A percentile compares a stretch with the other conserved stretches of the same genome.
These are phyloP conservation scores for Oryzias celebensis DNA, from an alignment of 2,113 vertebrate genomes.

Conservation along the genomic window DNA sequence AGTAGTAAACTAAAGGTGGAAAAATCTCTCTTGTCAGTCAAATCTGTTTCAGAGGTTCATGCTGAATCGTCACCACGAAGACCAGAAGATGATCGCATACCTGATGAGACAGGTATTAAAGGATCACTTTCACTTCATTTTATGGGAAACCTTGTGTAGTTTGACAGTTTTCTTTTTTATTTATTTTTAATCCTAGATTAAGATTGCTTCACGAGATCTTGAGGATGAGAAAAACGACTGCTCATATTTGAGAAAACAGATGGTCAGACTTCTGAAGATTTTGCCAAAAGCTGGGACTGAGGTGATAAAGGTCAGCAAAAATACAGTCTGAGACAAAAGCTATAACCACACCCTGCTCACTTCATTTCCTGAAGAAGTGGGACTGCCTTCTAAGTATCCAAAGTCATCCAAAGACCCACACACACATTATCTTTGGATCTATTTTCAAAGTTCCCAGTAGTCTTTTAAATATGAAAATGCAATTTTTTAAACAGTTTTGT, in stretches of 20 bases:
- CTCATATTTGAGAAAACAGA: slow-evolving; percentile 82
- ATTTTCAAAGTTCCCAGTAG: too few relatives aligned
- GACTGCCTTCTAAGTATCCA: too few relatives aligned
- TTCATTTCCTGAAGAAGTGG: too few relatives aligned
- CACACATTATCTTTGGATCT: too few relatives aligned
- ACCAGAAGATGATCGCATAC: slow-evolving; percentile 72
- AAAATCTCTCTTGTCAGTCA: slow-evolving; percentile 68
- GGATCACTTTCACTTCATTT: not conserved
- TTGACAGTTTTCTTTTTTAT: not conserved
- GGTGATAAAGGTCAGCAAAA: slow-evolving; percentile 56
- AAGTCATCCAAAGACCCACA: too few relatives aligned
- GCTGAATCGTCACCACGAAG: slow-evolving; percentile 72
- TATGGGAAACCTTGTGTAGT: not conserved
- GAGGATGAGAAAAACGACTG: slow-evolving; percentile 83
- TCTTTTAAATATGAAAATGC: too few relatives aligned
- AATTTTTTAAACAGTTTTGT: too few relatives aligned
- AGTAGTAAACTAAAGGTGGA: not conserved
- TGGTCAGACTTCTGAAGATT: slow-evolving; percentile 78
- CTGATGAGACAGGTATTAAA: slow-evolving; percentile 83
- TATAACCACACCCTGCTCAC: slow-evolving; percentile 2
- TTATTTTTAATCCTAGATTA: slow-evolving; percentile 71
- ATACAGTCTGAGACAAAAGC: slow-evolving; percentile 24
- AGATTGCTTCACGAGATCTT: slow-evolving; percentile 80
- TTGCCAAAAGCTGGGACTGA: slow-evolving; percentile 69
- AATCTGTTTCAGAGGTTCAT: slow-evolving; percentile 74